phyloP scores from a whole-genome alignment of 2,888 invertebrate species.

The Hydrotaea cyrtoneurina region DNA sequence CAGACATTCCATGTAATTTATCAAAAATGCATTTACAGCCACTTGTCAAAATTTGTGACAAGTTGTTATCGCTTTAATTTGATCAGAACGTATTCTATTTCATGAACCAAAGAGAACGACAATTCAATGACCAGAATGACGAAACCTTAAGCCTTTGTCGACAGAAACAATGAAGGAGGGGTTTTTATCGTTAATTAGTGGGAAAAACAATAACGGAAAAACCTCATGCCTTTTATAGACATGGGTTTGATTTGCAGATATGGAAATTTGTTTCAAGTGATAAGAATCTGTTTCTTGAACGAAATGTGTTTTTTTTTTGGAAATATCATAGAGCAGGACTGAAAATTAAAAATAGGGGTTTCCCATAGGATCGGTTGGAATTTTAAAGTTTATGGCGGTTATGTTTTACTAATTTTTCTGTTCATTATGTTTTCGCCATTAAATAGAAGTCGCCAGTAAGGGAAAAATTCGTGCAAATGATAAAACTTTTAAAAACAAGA shows the following conservation, averaged over 20 bases:
- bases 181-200: slow-evolving; percentile 18
- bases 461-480: too few species aligned
- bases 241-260: slow-evolving; percentile 1
- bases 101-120: not conserved
- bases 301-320: too few species aligned
- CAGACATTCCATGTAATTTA: slow-evolving; percentile 9
- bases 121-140: slow-evolving; percentile 14
- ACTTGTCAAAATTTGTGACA: slow-evolving; percentile 69
- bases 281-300: too few species aligned
- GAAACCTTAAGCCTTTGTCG: not conserved
- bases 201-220: slow-evolving; percentile 10
- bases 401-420: too few species aligned
- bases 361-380: too few species aligned
- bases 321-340: too few species aligned
- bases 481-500: too few species aligned
- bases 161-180: not conserved
- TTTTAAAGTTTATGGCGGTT: too few species aligned
- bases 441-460: too few species aligned
- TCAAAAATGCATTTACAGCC: slow-evolving; percentile 38
- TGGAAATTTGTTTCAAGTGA: too few species aligned
- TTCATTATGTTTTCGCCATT: too few species aligned
- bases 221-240: not conserved
- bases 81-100: not conserved
- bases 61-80: slow-evolving; percentile 55
- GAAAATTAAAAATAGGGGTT: too few species aligned